Evolutionary conservation across 2,888 invertebrate genomes (phyloP), one percentile per base, ranked within the genome.

Genomic region (Pachycephus smyrnensis): DNA sequence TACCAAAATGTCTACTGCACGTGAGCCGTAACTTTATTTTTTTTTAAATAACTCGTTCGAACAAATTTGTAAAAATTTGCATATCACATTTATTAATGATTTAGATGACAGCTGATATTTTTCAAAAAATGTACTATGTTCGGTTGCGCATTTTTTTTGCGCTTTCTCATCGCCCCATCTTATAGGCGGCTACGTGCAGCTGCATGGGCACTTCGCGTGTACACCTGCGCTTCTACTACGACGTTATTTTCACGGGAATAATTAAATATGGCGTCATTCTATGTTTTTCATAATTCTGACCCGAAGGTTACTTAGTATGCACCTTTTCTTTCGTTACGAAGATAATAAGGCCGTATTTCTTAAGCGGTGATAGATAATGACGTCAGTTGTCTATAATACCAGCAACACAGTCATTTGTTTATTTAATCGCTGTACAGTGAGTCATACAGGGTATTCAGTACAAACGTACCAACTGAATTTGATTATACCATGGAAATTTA

Each of bases 231-330:
- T 55, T 23, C 6, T 55, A 55, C 23, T 9, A 15, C 55, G 15
- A 55, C 15, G 55, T 23, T 9, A 9, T 55, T 55, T 55, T 9
- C 23, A 33, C 31, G 31, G 12, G 11, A n/a, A 30, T 71, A 32
- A 69, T 69, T 30, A 71, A 31, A 12, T 9, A 71, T 71, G 71
- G 32, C 71, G 71, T 71, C 71, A 71, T 31, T 71, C 71, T 32
- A 31, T 3, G 9, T 3, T 71, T 71, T 71, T 33, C 33, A 71
- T 71, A 23, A 71, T 23, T 32, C 23, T 71, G 32, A 31, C 71
- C 71, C 31, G 71, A 31, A 71, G 71, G 32, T 71, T 33, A 9
- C 15, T 71, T 12, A 12, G 31, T 33, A 71, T 71, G 11, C 71
- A 71, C 31, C 71, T 33, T 71, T 1, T 71, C 11, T 12, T 12